Conservation (phyloP, 2,797 vertebrate genomes). For the Ambastaia sidthimunki region DNA sequence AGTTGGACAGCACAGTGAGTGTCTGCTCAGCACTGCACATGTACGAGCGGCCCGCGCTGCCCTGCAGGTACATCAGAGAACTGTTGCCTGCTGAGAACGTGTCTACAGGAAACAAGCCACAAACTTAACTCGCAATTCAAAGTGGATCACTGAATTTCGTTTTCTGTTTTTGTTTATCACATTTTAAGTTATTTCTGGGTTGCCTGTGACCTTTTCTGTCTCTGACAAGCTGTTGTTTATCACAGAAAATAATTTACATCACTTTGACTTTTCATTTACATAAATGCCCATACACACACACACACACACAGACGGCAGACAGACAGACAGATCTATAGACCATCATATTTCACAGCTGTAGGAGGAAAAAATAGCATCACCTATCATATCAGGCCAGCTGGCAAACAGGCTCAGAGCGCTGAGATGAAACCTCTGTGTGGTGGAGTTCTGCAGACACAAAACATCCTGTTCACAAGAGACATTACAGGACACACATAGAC, state of each 20-base stretch:
- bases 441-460: constrained; percentile 71
- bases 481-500: neutral
- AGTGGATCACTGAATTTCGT: too few relatives aligned
- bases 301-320: too few relatives aligned
- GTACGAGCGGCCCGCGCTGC: constrained; percentile 86
- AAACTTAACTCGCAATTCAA: too few relatives aligned
- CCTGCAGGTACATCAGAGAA: constrained; percentile 82
- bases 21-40: constrained; percentile 86
- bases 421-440: constrained; percentile 74
- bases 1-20: constrained; percentile 70
- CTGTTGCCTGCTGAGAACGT: constrained; percentile 67
- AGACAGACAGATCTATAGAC: constrained; percentile 19
- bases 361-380: constrained; percentile 57
- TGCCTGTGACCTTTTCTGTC: too few relatives aligned
- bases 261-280: too few relatives aligned
- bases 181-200: too few relatives aligned
- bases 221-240: too few relatives aligned
- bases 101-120: constrained; percentile 48
- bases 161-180: too few relatives aligned
- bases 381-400: constrained; percentile 68
- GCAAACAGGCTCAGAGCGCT: constrained; percentile 68
- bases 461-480: neutral
- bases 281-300: too few relatives aligned
- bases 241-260: too few relatives aligned
- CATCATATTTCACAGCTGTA: neutral